phyloP scores from a whole-genome alignment of 2,888 invertebrate species.

The Coronaproctus castanopsis region DNA sequence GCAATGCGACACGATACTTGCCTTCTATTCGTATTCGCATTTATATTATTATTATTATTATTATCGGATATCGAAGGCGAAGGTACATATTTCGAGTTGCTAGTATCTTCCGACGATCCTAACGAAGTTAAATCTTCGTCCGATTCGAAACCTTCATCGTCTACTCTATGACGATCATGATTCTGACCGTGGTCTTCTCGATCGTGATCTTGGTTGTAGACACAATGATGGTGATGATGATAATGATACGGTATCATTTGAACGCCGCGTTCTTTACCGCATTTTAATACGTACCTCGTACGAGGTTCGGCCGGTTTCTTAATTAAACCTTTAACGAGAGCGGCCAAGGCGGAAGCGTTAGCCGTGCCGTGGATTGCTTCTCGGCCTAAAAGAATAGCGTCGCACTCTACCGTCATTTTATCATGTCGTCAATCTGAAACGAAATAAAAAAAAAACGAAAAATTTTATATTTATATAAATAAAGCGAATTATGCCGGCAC shows the following conservation, averaged over 20 bases:
- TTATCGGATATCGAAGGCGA: not conserved
- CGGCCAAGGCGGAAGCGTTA: slow-evolving; percentile 19
- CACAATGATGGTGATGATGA: no score
- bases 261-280: slow-evolving; percentile 12
- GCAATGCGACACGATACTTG: not conserved
- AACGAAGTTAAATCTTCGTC: slow-evolving; percentile 24
- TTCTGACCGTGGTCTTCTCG: no score
- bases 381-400: slow-evolving; percentile 20
- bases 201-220: no score
- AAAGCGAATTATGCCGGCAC: no score
- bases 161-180: slow-evolving; percentile 14
- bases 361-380: slow-evolving; percentile 19
- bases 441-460: no score
- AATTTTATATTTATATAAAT: no score
- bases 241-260: slow-evolving; percentile 13
- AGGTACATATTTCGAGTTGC: slow-evolving; percentile 16
- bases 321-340: slow-evolving; percentile 17
- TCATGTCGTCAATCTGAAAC: not conserved
- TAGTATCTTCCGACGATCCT: slow-evolving; percentile 18
- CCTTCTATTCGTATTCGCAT: not conserved
- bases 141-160: slow-evolving; percentile 25
- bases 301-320: slow-evolving; percentile 11
- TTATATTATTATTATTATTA: not conserved
- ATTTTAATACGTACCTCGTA: slow-evolving; percentile 13
- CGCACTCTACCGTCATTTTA: slow-evolving; percentile 16